Base-by-base conservation (phyloP, 92 coral and sea anemone genomes). In the Palythoa grandis region DNA sequence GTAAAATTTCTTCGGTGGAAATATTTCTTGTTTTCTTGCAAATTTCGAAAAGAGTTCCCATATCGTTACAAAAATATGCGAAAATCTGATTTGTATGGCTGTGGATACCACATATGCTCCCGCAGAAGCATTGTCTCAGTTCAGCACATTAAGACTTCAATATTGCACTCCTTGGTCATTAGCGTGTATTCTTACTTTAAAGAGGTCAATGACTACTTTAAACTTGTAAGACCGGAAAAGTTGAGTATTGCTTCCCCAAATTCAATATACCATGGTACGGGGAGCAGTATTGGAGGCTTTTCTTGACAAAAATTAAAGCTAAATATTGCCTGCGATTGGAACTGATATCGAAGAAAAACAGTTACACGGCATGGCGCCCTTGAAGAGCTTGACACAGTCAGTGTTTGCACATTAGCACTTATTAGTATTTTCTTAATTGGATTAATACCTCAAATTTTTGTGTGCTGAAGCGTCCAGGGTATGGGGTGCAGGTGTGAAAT, bases 391-490 rank as follows among this genome's bases (percentile, higher is more conserved):
- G 19, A 63, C 23, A 63, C 9, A 19, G 2, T 19, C 9, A 11
- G 11, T 63, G 69, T 63, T 61, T 20, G 69, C 69, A 63, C 69
- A 63, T 63, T 63, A 63, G 25, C 69, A 63, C 69, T 63, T n/a
- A 63, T 63, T 63, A 63, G 69, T 6, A 23, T 63, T 63, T n/a
- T 19, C 7, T 63, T 63, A 63, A 63, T 63, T 63, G 69, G 69
- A 63, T 63, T 63, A 63, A 63, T 19, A 23, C 29, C 69, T 19
- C 25, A 63, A 7, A 63, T n/a, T 63, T n/a, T 63, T n/a, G 24
- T 20, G 25, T 19, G 22, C 25, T 63, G 19, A 19, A 63, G 19
- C 19, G 4, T 19, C 1, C 35, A 63, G 11, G 20, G n/a, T n/a
- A 19, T 29, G 35, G 35, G 35, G 35, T 0, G 11, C 69, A 63